Base-by-base conservation (phyloP, 2,888 invertebrate genomes). In the Cryptocephalus moraei region DNA sequence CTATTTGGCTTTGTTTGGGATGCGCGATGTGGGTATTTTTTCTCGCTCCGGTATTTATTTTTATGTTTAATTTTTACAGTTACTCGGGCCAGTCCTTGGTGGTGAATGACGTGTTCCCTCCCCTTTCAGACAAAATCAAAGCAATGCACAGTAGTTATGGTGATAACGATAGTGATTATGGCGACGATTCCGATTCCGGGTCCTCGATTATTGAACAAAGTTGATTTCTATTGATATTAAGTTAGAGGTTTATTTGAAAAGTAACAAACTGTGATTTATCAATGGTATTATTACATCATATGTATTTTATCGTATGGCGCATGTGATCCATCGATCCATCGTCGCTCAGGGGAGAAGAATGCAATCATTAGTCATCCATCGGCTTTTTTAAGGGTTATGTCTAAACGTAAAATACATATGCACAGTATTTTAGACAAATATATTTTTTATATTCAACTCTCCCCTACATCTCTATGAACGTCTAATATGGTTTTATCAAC, bases 41-140 rank as follows among this genome's bases (percentile, higher is more conserved):
- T 22, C 22, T 6, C 22, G 22, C 22, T 22, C 22, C 22, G 3
- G 6, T 22, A 22, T 22, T 22, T 22, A 22, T 22, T 22, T 22
- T 22, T 22, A 2, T 22, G 22, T 59, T 60, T 78, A 46, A 59
- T 57, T 80, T 79, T 85, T 86, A 74, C 86, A 91, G 91, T 79
- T 91, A 91, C 81, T 78, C 85, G 77, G 87, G 88, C 79, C 91
- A 91, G 78, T 87, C 89, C 78, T 80, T 85, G 80, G 85, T 86
- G 76, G 88, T 91, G 77, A 88, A 91, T 84, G 90, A 90, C 76
- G 82, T 90, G 74, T 91, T 91, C 78, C 91, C 91, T 71, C 81
- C 79, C 65, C 71, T 79, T 47, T 56, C 62, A 50, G 44, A 65
- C 50, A 68, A 70, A 67, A 59, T 69, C 56, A 55, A 52, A 47